Evolutionary conservation across 2,888 invertebrate genomes (phyloP), one percentile per base, ranked within the genome.

Genomic region (Ypsolopha scabrella): DNA sequence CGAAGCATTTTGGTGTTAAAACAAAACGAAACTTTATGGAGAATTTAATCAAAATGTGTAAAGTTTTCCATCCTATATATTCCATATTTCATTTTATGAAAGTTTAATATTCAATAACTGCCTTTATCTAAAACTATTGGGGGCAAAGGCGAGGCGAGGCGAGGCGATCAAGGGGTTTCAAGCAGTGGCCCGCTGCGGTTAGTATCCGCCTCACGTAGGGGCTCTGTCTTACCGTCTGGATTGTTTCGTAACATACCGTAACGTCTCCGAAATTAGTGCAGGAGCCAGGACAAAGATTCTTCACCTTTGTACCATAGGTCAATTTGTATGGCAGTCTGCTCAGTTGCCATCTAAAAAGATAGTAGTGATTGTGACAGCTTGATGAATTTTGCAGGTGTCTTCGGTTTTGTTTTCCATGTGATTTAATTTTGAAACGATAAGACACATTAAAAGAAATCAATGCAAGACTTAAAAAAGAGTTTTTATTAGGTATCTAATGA

Each of bases 141-240:
- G 60, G 55, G 57, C 35, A 35, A 43, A 43, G 43, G 24, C 24
- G 24, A 24, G 24, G 24, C 24, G 24, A 24, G 24, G 24, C 24
- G 24, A 24, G 24, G 43, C 35, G 13, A 46, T 35, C 55, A 56
- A 51, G 56, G 50, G 55, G 52, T 45, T 53, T 50, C 52, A 54
- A 55, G 56, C 55, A 50, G 54, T 49, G 55, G 48, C 48, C 37
- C 14, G 46, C 13, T 39, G 41, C 13, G 38, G 33, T 47, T 60
- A 55, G 50, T 55, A 80, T 76, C 75, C 80, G 13, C 61, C 60
- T 68, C 82, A 82, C 82, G 82, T 80, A 59, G 62, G 41, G 52
- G 52, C 61, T 64, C 69, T 70, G 75, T 79, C 80, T 79, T 80
- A 77, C 65, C 79, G 79, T 80, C 79, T 79, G 81, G 80, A 75